Percentiles rank a stretch among this genome's conserved stretches.
Conservation (phyloP, 2,888 invertebrate genomes). For the Trypoxylon attenuatum region DNA sequence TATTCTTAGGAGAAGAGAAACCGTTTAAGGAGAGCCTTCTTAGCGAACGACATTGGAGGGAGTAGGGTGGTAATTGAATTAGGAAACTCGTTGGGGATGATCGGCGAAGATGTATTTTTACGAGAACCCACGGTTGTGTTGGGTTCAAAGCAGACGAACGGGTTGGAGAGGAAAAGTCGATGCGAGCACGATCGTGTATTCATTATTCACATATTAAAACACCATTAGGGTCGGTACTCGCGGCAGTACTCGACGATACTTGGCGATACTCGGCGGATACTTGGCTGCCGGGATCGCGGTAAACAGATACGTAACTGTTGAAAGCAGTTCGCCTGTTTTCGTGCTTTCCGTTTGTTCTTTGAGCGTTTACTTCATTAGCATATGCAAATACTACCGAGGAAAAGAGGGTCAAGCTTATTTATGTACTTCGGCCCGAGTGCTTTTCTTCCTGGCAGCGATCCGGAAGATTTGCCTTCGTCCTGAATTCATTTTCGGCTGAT, state of each 20-base stretch:
- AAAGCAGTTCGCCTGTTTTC: conserved; percentile 24
- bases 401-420: conserved; percentile 35
- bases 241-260: no score
- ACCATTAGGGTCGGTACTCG: not conserved
- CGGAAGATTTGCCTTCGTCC: conserved; percentile 15
- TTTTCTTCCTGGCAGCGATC: not conserved
- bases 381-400: conserved; percentile 31
- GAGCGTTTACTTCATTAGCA: conserved; percentile 25
- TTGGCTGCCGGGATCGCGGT: not conserved
- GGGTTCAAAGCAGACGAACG: no score
- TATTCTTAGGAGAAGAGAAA: no score
- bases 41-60: no score
- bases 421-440: conserved; percentile 21
- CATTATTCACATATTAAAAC: not conserved
- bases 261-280: not conserved
- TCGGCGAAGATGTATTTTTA: no score
- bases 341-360: conserved; percentile 23
- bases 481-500: conserved; percentile 16
- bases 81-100: not conserved
- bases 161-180: no score
- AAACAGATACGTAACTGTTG: conserved; percentile 29
- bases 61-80: no score
- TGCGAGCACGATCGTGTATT: not conserved
- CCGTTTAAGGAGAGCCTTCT: no score
- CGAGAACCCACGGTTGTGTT: no score